phyloP scores from a whole-genome alignment of 2,888 invertebrate species.

The Amblyteles armatorius region DNA sequence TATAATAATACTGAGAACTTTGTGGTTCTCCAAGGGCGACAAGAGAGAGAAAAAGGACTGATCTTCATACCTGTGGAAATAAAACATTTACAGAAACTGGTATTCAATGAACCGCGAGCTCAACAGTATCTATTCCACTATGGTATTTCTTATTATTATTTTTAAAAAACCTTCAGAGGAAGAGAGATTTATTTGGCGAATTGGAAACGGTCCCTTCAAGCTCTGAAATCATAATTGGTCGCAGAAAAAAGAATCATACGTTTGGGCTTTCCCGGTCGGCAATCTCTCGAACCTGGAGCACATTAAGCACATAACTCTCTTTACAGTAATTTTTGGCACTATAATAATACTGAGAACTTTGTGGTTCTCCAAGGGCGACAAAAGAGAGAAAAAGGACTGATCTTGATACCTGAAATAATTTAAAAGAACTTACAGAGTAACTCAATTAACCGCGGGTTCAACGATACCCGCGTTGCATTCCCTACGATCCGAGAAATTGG shows the following conservation, averaged over 20 bases:
- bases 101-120: not conserved
- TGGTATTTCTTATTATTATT: not conserved
- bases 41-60: slow-evolving; percentile 27
- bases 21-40: slow-evolving; percentile 62
- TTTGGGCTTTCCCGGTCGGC: slow-evolving; percentile 80
- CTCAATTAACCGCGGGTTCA: not conserved
- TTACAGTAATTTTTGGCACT: slow-evolving; percentile 75
- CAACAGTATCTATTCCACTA: not conserved
- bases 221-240: slow-evolving; percentile 41
- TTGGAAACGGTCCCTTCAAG: no score
- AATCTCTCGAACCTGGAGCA: slow-evolving; percentile 68
- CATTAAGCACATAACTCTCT: slow-evolving; percentile 75
- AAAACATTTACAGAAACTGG: not conserved
- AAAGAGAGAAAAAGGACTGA: slow-evolving; percentile 18
- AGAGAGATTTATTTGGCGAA: no score
- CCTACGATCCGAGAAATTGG: no score
- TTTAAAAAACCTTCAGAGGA: no score
- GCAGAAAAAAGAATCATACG: slow-evolving; percentile 73
- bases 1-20: slow-evolving; percentile 72
- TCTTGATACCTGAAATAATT: not conserved
- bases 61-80: no score
- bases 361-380: slow-evolving; percentile 48
- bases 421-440: not conserved
- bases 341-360: slow-evolving; percentile 74
- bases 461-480: not conserved